Evolutionary conservation across 2,797 vertebrate species (phyloP).

Genomic region (Xerus rutilus): DNA sequence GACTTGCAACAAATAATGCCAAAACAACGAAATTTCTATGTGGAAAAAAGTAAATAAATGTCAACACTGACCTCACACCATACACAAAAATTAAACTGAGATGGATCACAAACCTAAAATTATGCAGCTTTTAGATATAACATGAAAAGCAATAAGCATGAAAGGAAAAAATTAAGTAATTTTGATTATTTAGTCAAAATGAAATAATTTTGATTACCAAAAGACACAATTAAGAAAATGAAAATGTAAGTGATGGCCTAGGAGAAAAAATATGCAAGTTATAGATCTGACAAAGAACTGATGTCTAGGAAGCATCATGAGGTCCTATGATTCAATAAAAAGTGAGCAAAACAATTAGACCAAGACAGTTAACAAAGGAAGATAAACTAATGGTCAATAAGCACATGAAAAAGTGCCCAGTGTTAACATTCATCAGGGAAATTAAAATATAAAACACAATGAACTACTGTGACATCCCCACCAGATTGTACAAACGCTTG

Average conservation of each 20-base stretch:
- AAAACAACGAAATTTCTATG: not conserved
- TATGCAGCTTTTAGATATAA: not conserved
- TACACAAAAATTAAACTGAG: not conserved
- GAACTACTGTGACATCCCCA: not conserved
- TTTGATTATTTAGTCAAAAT: too few relatives aligned
- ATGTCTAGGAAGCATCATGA: not conserved
- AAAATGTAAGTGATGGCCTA: not conserved
- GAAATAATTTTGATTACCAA: not conserved
- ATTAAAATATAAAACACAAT: not conserved
- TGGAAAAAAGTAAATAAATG: slow-evolving; percentile 41
- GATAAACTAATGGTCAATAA: not conserved
- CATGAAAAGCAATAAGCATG: not conserved
- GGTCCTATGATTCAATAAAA: not conserved
- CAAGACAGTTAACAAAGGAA: not conserved
- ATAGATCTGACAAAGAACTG: not conserved
- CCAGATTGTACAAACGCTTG: not conserved
- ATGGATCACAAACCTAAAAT: not conserved
- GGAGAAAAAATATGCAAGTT: not conserved
- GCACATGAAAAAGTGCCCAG: not conserved
- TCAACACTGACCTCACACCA: not conserved
- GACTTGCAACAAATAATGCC: not conserved
- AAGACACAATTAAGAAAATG: not conserved
- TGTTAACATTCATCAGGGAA: not conserved
- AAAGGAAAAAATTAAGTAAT: not conserved
- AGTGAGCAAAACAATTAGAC: not conserved